Conservation (phyloP, 2,888 invertebrate species). For the Corbicula japonica region DNA sequence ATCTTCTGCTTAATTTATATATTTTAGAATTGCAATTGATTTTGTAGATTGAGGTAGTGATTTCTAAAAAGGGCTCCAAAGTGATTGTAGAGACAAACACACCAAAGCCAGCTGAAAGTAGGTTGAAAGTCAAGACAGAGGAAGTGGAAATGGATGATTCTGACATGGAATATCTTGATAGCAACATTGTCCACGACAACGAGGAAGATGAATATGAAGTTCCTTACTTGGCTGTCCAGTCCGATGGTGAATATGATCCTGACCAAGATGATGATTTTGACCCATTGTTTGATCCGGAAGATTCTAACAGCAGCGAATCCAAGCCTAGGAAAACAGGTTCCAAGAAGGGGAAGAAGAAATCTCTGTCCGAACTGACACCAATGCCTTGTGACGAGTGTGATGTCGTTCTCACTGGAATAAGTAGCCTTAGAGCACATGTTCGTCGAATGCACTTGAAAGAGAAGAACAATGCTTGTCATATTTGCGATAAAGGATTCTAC, state of each 20-base stretch:
- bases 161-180: conserved; percentile 40
- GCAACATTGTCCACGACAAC: no score
- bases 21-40: no score
- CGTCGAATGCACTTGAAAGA: conserved; percentile 26
- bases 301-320: neutral
- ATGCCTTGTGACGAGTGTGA: conserved; percentile 29
- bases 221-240: no score
- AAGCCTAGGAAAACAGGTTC: neutral
- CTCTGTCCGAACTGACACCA: conserved; percentile 6
- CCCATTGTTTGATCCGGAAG: conserved; percentile 6
- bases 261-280: neutral
- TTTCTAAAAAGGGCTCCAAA: no score
- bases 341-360: neutral
- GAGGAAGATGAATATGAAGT: no score
- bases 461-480: conserved; percentile 20
- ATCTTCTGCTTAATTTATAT: no score
- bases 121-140: neutral
- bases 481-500: conserved; percentile 31
- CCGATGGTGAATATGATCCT: neutral
- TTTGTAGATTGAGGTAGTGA: no score
- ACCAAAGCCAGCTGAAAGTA: neutral
- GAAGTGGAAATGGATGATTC: conserved; percentile 31
- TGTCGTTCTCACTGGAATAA: conserved; percentile 13
- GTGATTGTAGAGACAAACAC: no score
- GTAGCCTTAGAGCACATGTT: conserved; percentile 31